Evolutionary conservation across 1,140 invertebrate species (phyloP), one percentile per base, ranked within the genome.

Genomic region (Papilio xuthus): DNA sequence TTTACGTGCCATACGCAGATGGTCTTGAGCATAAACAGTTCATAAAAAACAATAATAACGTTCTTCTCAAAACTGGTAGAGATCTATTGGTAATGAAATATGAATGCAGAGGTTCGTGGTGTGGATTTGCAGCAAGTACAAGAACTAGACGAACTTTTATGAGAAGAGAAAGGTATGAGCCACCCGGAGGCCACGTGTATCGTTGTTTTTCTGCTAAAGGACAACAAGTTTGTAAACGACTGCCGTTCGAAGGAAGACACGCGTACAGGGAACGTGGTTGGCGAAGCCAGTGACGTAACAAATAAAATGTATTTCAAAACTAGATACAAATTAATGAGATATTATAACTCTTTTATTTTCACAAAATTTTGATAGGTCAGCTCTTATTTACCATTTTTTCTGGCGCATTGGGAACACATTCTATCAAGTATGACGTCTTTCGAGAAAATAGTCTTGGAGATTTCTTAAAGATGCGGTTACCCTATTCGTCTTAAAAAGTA

Each of bases 221-320:
- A 77, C 92, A 93, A 78, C 91, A 93, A 82, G 77, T 92, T 79
- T 93, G 91, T 74, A 92, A 90, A 81, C 79, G 80, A 74, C 67
- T 88, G 60, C 83, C 85, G 28, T 4, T 6, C n/a, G 78, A 73
- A 8, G 83, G 73, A 37, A 85, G 53, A 47, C 47, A 73, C 37
- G 44, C 86, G 26, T 89, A 87, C 53, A 89, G 85, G 71, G 81
- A 83, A 75, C 81, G 87, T n/a, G 84, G 83, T 77, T 88, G 84
- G 83, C 56, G 86, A 23, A 83, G 78, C 72, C 74, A 83, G 20
- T 88, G 79, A 67, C 56, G 23, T 26, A 60, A 60, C 23, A 60
- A 9, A 60, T 0, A 23, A 12, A 13, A 23, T 26, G 20, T 60
- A 23, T 60, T 60, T 26, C 23, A 26, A 26, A 60, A 60, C 20